Percentiles rank a stretch among this genome's conserved stretches.
These are phyloP conservation scores for Hoplodrina blanda DNA, from an alignment of 2,888 invertebrate genomes.

Conservation along the genomic window DNA sequence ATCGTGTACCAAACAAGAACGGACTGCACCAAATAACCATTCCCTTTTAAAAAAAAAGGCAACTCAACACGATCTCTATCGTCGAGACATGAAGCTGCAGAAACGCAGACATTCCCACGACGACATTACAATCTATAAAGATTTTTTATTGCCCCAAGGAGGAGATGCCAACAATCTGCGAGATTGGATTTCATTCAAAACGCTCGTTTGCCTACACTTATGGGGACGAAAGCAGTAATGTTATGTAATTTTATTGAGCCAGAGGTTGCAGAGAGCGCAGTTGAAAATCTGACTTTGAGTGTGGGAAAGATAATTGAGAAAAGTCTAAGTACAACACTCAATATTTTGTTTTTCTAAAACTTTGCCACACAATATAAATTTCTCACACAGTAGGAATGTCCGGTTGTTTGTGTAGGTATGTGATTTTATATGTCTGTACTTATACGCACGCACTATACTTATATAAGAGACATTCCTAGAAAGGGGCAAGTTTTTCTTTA, in stretches of 20 bases:
- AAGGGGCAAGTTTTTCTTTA: too few relatives aligned
- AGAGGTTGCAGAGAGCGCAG: neutral
- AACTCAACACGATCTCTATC: neutral
- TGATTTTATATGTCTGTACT: too few relatives aligned
- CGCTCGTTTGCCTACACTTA: conserved; percentile 33
- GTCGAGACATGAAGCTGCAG: conserved; percentile 11
- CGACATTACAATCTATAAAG: conserved; percentile 55
- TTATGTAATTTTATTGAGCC: conserved; percentile 29
- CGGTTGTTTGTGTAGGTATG: too few relatives aligned
- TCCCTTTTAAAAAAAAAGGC: neutral
- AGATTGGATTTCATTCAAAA: conserved; percentile 59
- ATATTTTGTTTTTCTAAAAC: too few relatives aligned
- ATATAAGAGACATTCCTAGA: too few relatives aligned
- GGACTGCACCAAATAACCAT: neutral
- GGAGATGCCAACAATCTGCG: conserved; percentile 54
- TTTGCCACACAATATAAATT: too few relatives aligned
- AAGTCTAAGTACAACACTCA: too few relatives aligned
- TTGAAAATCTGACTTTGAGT: neutral
- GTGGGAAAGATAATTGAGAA: neutral
- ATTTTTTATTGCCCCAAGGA: conserved; percentile 55
- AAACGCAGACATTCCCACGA: conserved; percentile 42
- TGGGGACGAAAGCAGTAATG: conserved; percentile 13
- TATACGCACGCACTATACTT: too few relatives aligned
- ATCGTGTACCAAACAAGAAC: too few relatives aligned
- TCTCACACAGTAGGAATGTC: too few relatives aligned